Evolutionary conservation across 2,113 vertebrate species (phyloP).

Genomic region (cat (Felis catus)): DNA sequence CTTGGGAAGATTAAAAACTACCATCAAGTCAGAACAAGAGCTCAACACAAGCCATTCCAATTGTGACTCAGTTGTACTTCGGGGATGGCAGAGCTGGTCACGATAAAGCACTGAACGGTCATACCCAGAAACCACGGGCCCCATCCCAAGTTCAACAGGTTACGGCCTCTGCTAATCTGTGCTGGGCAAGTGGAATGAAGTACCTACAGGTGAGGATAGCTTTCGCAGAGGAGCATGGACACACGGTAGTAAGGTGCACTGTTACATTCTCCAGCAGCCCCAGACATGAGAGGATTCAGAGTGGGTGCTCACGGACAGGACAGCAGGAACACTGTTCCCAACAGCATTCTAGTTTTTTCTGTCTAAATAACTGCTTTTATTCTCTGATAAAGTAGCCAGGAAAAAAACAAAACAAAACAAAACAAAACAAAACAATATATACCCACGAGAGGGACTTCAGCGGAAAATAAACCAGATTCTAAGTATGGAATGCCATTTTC

Average conservation of each 20-base stretch:
- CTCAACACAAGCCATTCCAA: background rate
- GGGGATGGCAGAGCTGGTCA: background rate
- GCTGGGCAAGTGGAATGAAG: background rate
- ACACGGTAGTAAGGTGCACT: no score
- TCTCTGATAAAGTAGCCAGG: background rate
- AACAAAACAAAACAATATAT: no score
- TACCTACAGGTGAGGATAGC: background rate
- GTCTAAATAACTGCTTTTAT: background rate
- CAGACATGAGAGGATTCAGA: background rate
- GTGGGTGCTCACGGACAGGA: background rate
- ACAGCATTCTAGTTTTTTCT: rapidly evolving
- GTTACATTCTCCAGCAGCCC: background rate
- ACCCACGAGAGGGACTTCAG: no score
- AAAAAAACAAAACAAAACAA: no score
- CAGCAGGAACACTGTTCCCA: background rate
- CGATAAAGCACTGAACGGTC: background rate
- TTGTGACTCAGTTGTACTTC: background rate
- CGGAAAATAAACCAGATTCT: background rate
- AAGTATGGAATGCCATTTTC: no score
- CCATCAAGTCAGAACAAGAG: background rate
- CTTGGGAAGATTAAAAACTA: background rate
- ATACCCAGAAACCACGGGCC: rapidly evolving
- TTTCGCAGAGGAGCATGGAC: background rate
- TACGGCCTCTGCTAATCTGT: rapidly evolving
- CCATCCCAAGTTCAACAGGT: background rate